Conservation (phyloP, 2,888 invertebrate genomes). For the Macropis europaea region DNA sequence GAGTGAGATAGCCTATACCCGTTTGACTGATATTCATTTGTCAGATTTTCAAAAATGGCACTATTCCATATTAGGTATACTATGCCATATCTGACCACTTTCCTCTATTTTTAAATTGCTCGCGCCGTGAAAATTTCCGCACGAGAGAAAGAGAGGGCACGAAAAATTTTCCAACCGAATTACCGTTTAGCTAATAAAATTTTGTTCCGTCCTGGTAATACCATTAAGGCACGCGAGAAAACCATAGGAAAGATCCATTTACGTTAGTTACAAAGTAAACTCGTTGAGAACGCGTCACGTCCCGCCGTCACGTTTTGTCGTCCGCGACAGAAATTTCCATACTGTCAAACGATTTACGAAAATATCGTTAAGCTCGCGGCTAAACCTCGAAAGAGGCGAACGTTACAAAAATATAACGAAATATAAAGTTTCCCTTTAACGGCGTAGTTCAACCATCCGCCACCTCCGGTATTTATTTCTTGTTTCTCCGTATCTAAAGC, state of each 20-base stretch:
- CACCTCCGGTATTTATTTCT: not conserved
- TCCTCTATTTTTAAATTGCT: not conserved
- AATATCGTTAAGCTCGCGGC: not conserved
- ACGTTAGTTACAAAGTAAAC: conserved; percentile 25
- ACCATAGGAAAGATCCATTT: conserved; percentile 14
- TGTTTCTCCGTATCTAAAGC: not conserved
- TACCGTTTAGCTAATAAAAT: conserved; percentile 3
- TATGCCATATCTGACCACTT: too few relatives aligned
- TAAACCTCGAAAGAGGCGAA: not conserved
- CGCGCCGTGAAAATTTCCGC: not conserved
- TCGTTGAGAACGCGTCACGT: conserved; percentile 18
- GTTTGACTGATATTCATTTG: too few relatives aligned
- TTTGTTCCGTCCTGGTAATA: not conserved
- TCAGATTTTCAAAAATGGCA: too few relatives aligned
- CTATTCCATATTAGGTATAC: too few relatives aligned
- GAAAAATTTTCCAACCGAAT: not conserved
- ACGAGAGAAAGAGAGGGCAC: too few relatives aligned
- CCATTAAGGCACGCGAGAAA: not conserved
- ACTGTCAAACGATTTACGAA: conserved; percentile 10
- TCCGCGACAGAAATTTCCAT: conserved; percentile 3
- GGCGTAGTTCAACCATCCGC: not conserved
- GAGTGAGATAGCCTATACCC: too few relatives aligned
- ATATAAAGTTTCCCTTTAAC: not conserved
- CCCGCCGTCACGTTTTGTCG: conserved; percentile 14
- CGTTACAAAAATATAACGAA: conserved; percentile 16